Evolutionary conservation across 2,113 vertebrate species (phyloP), one percentile per base, ranked within the genome.

Genomic region (Ailuropoda melanoleuca): DNA sequence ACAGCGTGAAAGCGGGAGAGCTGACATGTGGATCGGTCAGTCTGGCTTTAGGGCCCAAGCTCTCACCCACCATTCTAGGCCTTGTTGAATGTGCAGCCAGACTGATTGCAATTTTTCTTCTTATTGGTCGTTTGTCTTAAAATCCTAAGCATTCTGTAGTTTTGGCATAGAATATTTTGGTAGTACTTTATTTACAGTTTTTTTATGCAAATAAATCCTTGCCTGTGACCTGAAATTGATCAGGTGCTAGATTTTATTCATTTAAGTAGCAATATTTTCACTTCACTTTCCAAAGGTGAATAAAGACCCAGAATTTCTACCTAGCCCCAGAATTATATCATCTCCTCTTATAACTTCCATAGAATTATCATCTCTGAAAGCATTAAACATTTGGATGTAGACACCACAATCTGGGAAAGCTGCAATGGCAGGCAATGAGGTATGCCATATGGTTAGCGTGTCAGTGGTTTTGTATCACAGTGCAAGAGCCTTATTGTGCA

Each of bases 41-140:
- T 58, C 43, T 31, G 23, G 19, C 4, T 14, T 10, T 8, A 53
- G 8, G 4, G n/a, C 24, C n/a, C 58, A 55, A 18, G 6, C n/a
- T 75, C 21, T 29, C 21, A 21, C 1, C 43, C 26, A 18, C 10
- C 31, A 8, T 46, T 75, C 9, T 11, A 34, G 39, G 7, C 23
- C 77, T 81, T 81, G 37, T 34, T 26, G 31, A 77, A 24, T 6
- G 46, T 23, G 2, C 7, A 88, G 10, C 12, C 37, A 55, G 39
- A 31, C 4, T 39, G 39, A 62, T 10, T 74, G 23, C 4, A 48
- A 3, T 53, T 34, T 68, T 85, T 46, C 12, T 50, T 91, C 31
- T 88, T 95, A 56, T 24, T 56, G 70, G 18, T 62, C 66, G 87
- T 93, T 34, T 70, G 11, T 92, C 46, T 93, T 84, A 77, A 95